Conservation (phyloP, 2,797 vertebrate genomes). For the Hylomyscus alleni region DNA sequence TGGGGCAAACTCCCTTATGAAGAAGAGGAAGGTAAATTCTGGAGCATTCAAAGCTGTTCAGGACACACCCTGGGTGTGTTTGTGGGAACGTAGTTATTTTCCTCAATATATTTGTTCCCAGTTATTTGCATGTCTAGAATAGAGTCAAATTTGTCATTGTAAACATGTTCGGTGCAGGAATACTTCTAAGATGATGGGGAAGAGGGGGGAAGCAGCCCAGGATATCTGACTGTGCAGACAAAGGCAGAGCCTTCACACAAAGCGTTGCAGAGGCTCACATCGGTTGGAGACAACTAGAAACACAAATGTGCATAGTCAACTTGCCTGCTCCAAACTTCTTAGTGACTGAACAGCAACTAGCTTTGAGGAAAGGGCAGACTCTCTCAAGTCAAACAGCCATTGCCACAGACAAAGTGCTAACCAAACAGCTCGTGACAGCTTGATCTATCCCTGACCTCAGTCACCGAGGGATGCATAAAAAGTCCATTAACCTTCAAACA, state of each 20-base stretch:
- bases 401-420: neutral
- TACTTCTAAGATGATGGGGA: neutral
- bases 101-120: neutral
- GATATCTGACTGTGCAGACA: neutral
- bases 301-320: neutral
- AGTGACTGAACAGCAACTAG: neutral
- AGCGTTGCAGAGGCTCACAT: neutral
- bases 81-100: neutral
- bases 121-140: neutral
- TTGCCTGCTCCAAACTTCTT: fast-evolving
- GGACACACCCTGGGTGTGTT: neutral
- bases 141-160: neutral
- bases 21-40: neutral
- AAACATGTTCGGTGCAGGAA: neutral
- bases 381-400: neutral
- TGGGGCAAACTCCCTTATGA: neutral
- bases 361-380: neutral
- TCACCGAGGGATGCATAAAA: neutral
- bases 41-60: neutral
- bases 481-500: neutral
- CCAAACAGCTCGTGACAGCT: neutral
- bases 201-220: neutral
- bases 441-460: neutral
- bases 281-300: neutral
- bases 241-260: neutral